Conservation (phyloP, 2,888 invertebrate genomes). For the Zaprionus lineosus region DNA sequence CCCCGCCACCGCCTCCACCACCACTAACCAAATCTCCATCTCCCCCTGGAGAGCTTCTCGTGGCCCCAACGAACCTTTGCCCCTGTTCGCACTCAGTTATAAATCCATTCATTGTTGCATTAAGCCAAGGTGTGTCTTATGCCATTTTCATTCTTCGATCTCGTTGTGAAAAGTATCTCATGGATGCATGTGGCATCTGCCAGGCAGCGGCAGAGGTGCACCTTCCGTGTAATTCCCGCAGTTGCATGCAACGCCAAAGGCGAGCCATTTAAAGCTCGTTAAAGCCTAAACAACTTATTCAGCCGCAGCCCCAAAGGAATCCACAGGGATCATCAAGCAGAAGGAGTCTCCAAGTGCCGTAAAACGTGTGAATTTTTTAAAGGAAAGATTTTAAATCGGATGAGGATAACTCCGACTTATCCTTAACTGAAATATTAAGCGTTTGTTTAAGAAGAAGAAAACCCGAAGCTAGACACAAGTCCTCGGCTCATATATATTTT, state of each 20-base stretch:
- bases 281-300: constrained; percentile 72
- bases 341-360: neutral
- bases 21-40: too few species aligned
- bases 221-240: constrained; percentile 36
- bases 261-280: constrained; percentile 67
- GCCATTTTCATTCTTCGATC: constrained; percentile 28
- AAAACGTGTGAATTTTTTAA: neutral
- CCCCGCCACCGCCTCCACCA: constrained; percentile 11
- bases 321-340: constrained; percentile 4
- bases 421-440: too few species aligned
- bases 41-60: too few species aligned
- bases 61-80: too few species aligned
- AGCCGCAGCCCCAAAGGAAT: constrained; percentile 2
- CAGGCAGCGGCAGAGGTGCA: constrained; percentile 21
- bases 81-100: constrained; percentile 67
- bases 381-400: too few species aligned
- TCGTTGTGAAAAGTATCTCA: constrained; percentile 45
- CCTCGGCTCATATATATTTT: too few species aligned
- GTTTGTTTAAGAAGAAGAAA: too few species aligned
- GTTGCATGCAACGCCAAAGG: constrained; percentile 39
- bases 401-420: too few species aligned
- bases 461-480: too few species aligned
- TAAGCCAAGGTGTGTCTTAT: constrained; percentile 47
- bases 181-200: constrained; percentile 41
- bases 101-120: constrained; percentile 57